These are phyloP conservation scores for Morelia viridis DNA, from an alignment of 2,797 vertebrate genomes.

Conservation along the genomic window DNA sequence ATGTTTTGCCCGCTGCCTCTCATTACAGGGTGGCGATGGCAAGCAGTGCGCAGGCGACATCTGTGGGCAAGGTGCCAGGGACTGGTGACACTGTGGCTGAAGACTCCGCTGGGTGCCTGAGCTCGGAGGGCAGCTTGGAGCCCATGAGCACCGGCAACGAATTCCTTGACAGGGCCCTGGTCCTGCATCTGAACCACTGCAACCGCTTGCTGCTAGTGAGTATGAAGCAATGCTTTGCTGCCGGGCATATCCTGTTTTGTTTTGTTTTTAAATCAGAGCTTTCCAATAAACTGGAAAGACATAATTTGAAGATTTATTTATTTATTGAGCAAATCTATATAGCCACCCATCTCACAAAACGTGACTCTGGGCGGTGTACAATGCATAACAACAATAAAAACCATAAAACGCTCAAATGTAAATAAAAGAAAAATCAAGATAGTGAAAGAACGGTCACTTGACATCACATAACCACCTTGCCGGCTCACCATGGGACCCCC, in stretches of 20 bases:
- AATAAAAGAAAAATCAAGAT: not conserved
- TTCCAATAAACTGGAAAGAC: not conserved
- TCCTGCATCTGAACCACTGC: slow-evolving; percentile 88
- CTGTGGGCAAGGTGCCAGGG: slow-evolving; percentile 15
- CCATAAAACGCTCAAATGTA: not conserved
- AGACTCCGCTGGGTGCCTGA: slow-evolving; percentile 50
- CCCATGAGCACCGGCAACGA: slow-evolving; percentile 84
- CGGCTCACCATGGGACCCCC: not conserved
- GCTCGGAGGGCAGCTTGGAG: slow-evolving; percentile 69
- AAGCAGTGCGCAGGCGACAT: slow-evolving; percentile 2
- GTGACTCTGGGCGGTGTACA: no score
- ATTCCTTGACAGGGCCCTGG: slow-evolving; percentile 82
- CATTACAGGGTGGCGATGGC: slow-evolving; percentile 47
- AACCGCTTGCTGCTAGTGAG: slow-evolving; percentile 88
- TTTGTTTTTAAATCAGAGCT: no score
- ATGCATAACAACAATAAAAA: not conserved
- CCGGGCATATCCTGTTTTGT: no score
- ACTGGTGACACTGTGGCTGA: slow-evolving; percentile 36
- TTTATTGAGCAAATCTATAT: not conserved
- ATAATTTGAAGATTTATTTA: not conserved
- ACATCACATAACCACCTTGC: not conserved
- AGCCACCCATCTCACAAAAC: not conserved
- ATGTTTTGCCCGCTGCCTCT: slow-evolving; percentile 2
- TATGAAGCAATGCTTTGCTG: not conserved
- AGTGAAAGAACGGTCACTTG: not conserved